Base-by-base conservation (phyloP, 1,140 invertebrate species). In the Pseudomyrmex pallidus region DNA sequence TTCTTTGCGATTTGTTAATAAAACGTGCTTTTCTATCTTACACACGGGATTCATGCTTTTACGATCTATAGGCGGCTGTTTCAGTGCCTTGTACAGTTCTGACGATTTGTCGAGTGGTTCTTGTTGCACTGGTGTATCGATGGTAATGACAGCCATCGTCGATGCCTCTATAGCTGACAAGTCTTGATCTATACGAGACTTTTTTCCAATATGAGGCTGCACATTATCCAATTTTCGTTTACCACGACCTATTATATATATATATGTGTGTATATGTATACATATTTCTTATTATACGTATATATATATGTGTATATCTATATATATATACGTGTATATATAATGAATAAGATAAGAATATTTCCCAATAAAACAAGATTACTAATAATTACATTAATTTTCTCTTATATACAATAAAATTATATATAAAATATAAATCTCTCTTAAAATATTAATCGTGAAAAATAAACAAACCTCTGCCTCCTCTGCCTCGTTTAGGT, bases 401-500 rank as follows among this genome's bases (percentile, higher is more conserved):
- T 35, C 35, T 35, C 35, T 35, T 35, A 35, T 35, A 35, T 35
- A 35, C 35, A 35, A 35, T 35, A 35, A 35, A 35, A 35, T 35
- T 35, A 35, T 35, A 35, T 35, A 35, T 35, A 35, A 35, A 35
- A 35, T 35, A 35, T 35, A 35, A 35, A 35, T 35, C 35, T 35
- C 5, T 35, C 35, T 35, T 35, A 35, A 66, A 46, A 25, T 57
- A 68, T 70, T 78, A 25, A 59, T 4, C 48, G 12, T 74, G 54
- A 83, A 70, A 84, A 67, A 46, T 13, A 70, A 88, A 88, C 87
- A 82, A 82, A 93, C 93, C 92, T 86, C 93, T 35, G 35, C 35
- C 73, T 67, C 93, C 92, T 64, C 94, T 91, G 5, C 94, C 93
- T 83, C 94, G 89, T 84, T 92, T 94, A 44, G 93, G 93, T 12